phyloP scores from a whole-genome alignment of 2,113 vertebrate genomes.

The Acrocephalus arundinaceus region DNA sequence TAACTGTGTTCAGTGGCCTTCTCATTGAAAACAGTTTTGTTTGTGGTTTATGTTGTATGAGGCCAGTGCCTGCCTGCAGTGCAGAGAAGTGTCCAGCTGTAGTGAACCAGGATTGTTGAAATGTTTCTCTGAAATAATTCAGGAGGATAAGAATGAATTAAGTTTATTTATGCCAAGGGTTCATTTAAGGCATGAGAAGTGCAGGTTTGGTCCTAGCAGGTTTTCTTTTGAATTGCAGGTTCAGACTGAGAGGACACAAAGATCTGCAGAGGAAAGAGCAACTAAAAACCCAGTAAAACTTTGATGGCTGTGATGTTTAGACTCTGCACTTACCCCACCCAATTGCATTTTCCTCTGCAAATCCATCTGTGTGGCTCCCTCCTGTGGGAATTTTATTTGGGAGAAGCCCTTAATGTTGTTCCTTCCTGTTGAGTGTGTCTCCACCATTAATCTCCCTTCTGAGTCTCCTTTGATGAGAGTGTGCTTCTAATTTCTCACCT shows the following conservation, averaged over 20 bases:
- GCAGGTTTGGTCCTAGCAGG: background rate
- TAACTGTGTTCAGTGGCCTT: background rate
- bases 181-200: background rate
- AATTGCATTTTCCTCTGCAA: background rate
- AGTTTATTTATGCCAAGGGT: background rate
- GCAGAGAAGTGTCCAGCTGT: background rate
- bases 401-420: constrained; percentile 4
- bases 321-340: background rate
- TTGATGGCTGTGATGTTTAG: background rate
- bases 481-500: constrained; percentile 40
- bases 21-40: background rate
- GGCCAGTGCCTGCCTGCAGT: background rate
- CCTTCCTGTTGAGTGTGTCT: background rate
- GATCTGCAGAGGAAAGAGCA: background rate
- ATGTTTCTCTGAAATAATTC: background rate
- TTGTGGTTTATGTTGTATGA: background rate
- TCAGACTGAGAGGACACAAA: background rate
- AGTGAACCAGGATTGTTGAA: background rate
- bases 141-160: background rate
- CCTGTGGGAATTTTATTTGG: background rate
- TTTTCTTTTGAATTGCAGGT: background rate
- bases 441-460: constrained; percentile 1
- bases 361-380: background rate
- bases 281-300: background rate
- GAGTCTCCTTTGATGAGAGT: constrained; percentile 20